Evolutionary conservation across 2,113 vertebrate genomes (phyloP).

Genomic region (Zeus faber): DNA sequence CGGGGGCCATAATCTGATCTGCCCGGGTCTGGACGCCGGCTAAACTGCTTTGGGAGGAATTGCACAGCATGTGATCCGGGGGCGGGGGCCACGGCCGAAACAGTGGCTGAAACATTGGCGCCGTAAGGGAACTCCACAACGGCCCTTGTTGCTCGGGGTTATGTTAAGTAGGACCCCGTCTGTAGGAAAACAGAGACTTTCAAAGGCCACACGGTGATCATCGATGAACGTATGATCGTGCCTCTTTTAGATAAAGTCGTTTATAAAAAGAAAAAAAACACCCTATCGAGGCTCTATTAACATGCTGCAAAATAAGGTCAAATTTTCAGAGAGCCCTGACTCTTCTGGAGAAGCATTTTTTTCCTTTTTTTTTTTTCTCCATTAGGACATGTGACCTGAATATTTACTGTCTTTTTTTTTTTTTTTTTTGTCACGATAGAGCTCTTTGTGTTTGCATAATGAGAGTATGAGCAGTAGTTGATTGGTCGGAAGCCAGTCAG

Average conservation of each 20-base stretch:
- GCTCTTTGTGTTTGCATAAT: constrained; percentile 57
- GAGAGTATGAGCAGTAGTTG: constrained; percentile 52
- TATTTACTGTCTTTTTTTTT: constrained; percentile 51
- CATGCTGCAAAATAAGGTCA: no score
- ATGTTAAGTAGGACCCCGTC: background rate
- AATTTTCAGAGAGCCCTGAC: no score
- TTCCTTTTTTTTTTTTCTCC: no score
- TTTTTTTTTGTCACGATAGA: no score
- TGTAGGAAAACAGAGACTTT: no score
- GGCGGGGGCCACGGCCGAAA: constrained; percentile 15
- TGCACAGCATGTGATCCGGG: constrained; percentile 61
- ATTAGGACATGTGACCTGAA: constrained; percentile 51
- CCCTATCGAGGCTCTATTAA: no score
- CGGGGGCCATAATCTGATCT: constrained; percentile 60
- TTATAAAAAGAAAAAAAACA: no score
- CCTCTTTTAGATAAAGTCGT: no score
- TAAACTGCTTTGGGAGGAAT: constrained; percentile 66
- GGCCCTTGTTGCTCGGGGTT: background rate
- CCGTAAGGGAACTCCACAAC: background rate
- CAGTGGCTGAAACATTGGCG: background rate
- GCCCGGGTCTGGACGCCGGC: constrained; percentile 34
- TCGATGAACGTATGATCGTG: no score
- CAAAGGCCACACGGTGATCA: no score
- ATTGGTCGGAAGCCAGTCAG: constrained; percentile 45
- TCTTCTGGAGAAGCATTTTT: background rate